Conservation (phyloP, 2,888 invertebrate species). For the Stenoptilia bipunctidactyla region DNA sequence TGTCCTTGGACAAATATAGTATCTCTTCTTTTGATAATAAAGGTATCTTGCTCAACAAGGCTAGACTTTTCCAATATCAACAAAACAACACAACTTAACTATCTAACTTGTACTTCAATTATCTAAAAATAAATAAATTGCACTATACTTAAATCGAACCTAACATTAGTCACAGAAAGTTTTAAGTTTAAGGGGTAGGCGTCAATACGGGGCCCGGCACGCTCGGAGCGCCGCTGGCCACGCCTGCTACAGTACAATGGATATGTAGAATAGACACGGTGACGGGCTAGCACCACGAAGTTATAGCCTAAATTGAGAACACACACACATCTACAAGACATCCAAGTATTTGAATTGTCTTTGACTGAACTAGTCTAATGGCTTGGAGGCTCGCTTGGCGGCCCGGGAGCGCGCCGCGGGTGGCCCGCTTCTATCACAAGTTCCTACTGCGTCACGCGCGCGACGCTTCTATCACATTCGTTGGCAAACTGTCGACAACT, state of each 20-base stretch:
- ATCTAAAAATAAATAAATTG: slow-evolving; percentile 1
- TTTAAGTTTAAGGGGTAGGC: neutral
- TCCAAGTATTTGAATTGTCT: too few relatives aligned
- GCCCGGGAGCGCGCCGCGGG: too few relatives aligned
- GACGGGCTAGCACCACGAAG: neutral
- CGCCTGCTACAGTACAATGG: neutral
- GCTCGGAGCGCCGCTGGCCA: neutral
- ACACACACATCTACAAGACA: too few relatives aligned
- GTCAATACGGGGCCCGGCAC: neutral
- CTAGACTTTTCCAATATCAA: too few relatives aligned
- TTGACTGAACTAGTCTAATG: too few relatives aligned
- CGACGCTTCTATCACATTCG: too few relatives aligned
- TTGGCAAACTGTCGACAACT: too few relatives aligned
- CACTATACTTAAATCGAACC: neutral
- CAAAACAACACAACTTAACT: neutral
- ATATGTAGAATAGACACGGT: neutral
- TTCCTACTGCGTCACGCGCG: too few relatives aligned
- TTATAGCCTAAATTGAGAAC: neutral
- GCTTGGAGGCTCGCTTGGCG: too few relatives aligned
- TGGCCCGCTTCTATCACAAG: too few relatives aligned
- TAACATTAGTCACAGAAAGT: neutral
- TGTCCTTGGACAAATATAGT: neutral
- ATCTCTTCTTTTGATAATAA: neutral
- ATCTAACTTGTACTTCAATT: slow-evolving; percentile 13
- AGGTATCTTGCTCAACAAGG: neutral